These are phyloP conservation scores for Cygnus atratus DNA, from an alignment of 2,113 vertebrate genomes.

Conservation along the genomic window DNA sequence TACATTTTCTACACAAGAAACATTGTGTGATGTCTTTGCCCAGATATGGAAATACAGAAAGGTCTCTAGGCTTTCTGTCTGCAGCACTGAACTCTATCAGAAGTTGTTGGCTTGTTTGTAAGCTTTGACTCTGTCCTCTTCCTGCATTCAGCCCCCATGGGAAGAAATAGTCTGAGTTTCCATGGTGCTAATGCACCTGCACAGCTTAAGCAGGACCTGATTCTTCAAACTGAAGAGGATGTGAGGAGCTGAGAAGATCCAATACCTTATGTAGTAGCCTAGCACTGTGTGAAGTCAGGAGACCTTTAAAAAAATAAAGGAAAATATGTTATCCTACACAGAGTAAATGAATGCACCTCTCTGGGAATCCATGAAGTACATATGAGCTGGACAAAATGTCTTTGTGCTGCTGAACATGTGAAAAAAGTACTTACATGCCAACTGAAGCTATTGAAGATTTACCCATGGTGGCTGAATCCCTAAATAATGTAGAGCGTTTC, in stretches of 20 bases:
- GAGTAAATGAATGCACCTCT: neutral
- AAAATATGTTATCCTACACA: neutral
- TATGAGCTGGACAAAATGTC: neutral
- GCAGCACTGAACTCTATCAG: rapidly evolving
- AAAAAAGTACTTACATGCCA: neutral
- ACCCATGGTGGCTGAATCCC: neutral
- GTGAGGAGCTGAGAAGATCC: neutral
- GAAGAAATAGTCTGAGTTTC: neutral
- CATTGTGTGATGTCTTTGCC: neutral
- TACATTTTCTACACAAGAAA: neutral
- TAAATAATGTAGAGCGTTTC: rapidly evolving
- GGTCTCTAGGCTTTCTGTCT: neutral
- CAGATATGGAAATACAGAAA: neutral
- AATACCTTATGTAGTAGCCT: neutral
- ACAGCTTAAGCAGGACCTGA: neutral
- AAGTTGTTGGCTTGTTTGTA: neutral
- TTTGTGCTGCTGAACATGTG: neutral
- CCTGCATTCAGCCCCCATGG: rapidly evolving
- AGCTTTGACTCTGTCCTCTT: neutral
- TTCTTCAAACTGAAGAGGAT: neutral
- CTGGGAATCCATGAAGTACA: neutral
- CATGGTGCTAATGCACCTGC: neutral
- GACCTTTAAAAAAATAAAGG: neutral
- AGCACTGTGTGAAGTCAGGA: neutral
- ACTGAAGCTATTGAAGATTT: neutral